Base-by-base conservation (phyloP, 2,797 vertebrate species). In the Amniataba percoides region DNA sequence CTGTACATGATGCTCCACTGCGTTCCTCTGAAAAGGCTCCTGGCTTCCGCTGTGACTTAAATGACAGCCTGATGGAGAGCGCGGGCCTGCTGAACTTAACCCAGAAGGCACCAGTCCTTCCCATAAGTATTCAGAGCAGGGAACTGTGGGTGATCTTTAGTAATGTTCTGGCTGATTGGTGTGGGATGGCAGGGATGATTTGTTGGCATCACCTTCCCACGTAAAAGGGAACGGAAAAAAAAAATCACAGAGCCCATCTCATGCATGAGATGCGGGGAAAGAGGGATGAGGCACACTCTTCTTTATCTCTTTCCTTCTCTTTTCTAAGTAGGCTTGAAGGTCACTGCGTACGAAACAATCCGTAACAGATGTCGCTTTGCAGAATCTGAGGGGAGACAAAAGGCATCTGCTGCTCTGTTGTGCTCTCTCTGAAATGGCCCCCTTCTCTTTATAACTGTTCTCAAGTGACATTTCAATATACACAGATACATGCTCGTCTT, bases 251-350 rank as follows among this genome's bases (percentile, higher is more conserved):
- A 71, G 49, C 49, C 56, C 67, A 61, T 82, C 53, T 74, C 10
- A 10, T 56, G 65, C 77, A 75, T 65, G 63, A 80, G 48, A 42
- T 19, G 64, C 16, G 27, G 56, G 74, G 64, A 83, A 61, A 53
- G 74, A 90, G 76, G 82, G 82, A 79, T 88, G 83, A 74, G 85
- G 92, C 84, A 7, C 51, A 65, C 61, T 82, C 78, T 82, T 76
- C 66, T 90, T 84, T 84, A 87, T 88, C 79, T 82, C 67, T 69
- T 63, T 84, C 49, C 73, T 64, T 82, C 89, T 85, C 78, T 87
- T 83, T 78, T 94, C 89, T 93, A 93, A 89, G 86, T 88, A 92
- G 92, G 90, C 95, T 94, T 95, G 95, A 96, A 96, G 94, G 95
- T 96, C 95, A 95, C 46, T 57, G 90, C 90, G 88, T 94, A 89